Evolutionary conservation across 2,888 invertebrate genomes (phyloP).

Genomic region (Crocallis elinguaria): DNA sequence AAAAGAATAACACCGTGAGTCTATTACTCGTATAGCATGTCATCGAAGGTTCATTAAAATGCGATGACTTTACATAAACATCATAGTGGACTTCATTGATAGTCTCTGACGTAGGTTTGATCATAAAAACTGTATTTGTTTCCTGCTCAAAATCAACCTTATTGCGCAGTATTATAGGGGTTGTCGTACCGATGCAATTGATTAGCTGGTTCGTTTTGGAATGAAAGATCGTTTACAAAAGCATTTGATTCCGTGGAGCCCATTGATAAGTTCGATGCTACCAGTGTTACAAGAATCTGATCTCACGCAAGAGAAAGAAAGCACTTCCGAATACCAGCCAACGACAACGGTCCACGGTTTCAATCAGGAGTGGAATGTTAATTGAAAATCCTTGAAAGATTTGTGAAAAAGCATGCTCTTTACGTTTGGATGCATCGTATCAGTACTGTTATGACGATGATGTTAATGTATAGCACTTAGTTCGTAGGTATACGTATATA

Average conservation of each 20-base stretch:
- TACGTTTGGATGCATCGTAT: neutral
- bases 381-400: slow-evolving; percentile 36
- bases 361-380: slow-evolving; percentile 37
- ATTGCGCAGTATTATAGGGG: slow-evolving; percentile 49
- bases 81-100: slow-evolving; percentile 83
- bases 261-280: slow-evolving; percentile 83
- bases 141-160: slow-evolving; percentile 51
- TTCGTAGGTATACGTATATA: too few relatives aligned
- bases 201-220: slow-evolving; percentile 67
- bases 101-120: slow-evolving; percentile 78
- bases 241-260: slow-evolving; percentile 81
- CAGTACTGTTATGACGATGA: neutral
- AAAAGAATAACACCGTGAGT: slow-evolving; percentile 81
- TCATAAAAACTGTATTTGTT: slow-evolving; percentile 65
- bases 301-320: slow-evolving; percentile 65
- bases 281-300: slow-evolving; percentile 79
- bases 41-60: slow-evolving; percentile 84
- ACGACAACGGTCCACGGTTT: slow-evolving; percentile 32
- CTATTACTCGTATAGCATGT: slow-evolving; percentile 83
- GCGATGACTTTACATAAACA: slow-evolving; percentile 83
- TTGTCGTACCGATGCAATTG: slow-evolving; percentile 42
- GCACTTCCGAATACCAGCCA: slow-evolving; percentile 40
- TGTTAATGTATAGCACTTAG: too few relatives aligned
- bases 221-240: slow-evolving; percentile 78
- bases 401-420: slow-evolving; percentile 7